Percentiles rank a stretch among this genome's conserved stretches.
Evolutionary conservation across 64 coral and sea anemone genomes (phyloP).

Genomic region (Trachythela sp.): DNA sequence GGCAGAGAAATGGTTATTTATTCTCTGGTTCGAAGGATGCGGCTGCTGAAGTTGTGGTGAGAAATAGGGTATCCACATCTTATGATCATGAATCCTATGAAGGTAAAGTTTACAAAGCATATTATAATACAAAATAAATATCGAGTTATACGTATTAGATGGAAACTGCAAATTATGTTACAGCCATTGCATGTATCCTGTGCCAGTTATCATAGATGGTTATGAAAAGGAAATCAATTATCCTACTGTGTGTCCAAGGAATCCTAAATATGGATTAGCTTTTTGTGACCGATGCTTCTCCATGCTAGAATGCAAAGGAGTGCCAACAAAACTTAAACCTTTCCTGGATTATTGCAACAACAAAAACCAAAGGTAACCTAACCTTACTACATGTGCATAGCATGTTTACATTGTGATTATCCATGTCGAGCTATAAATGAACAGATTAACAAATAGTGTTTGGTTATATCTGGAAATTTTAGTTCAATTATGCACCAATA

Average conservation of each 20-base stretch:
- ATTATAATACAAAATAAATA: constrained; percentile 30
- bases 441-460: too few species aligned
- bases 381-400: too few species aligned
- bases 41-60: constrained; percentile 35
- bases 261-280: constrained; percentile 29
- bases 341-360: constrained; percentile 35
- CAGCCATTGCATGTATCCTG: constrained; percentile 55
- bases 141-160: constrained; percentile 44
- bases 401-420: too few species aligned
- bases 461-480: too few species aligned
- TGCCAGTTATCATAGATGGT: constrained; percentile 20
- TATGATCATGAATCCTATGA: constrained; percentile 35
- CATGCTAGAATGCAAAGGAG: constrained; percentile 23
- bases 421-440: too few species aligned
- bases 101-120: neutral
- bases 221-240: constrained; percentile 37
- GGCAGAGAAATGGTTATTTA: constrained; percentile 38
- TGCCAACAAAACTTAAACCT: constrained; percentile 15
- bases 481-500: too few species aligned
- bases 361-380: constrained; percentile 35
- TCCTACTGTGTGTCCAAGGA: constrained; percentile 34
- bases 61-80: neutral
- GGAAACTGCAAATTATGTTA: constrained; percentile 55
- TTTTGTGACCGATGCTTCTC: constrained; percentile 13
- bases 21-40: constrained; percentile 33